These are phyloP conservation scores for Chrysaora quinquecirrha DNA, from an alignment of 30 jellyfish, hydroid and myxozoan species.

Conservation along the genomic window DNA sequence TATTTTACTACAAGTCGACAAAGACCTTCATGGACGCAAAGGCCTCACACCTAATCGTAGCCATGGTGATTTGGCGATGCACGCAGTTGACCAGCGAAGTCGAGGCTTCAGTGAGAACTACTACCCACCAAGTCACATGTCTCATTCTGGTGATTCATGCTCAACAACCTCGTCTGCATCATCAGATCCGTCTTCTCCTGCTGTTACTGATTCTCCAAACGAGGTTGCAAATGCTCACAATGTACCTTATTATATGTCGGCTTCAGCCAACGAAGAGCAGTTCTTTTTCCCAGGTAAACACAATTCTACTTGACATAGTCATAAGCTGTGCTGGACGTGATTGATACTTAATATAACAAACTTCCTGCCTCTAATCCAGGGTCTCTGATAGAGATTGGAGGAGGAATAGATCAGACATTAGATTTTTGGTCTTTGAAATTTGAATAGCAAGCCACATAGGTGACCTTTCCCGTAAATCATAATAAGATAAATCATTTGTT, in stretches of 20 bases:
- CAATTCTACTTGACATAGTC: neutral
- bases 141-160: slow-evolving; percentile 87
- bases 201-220: slow-evolving; percentile 66
- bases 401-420: too few relatives aligned
- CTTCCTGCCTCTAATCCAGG: too few relatives aligned
- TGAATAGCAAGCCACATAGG: too few relatives aligned
- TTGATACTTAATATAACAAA: too few relatives aligned
- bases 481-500: too few relatives aligned
- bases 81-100: slow-evolving; percentile 50
- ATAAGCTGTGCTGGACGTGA: too few relatives aligned
- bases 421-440: too few relatives aligned
- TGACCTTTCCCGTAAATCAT: too few relatives aligned
- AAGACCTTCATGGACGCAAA: slow-evolving; percentile 38
- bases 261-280: slow-evolving; percentile 57
- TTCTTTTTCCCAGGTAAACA: slow-evolving; percentile 71
- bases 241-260: slow-evolving; percentile 54
- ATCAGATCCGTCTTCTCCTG: slow-evolving; percentile 90
- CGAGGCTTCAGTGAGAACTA: slow-evolving; percentile 51
- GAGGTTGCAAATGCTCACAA: slow-evolving; percentile 56
- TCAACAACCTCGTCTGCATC: slow-evolving; percentile 94
- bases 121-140: slow-evolving; percentile 45
- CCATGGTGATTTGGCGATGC: slow-evolving; percentile 78
- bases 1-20: slow-evolving; percentile 59
- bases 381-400: too few relatives aligned
- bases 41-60: slow-evolving; percentile 63